Conservation (phyloP, 2,113 vertebrate species). For the Tyrannus savana region DNA sequence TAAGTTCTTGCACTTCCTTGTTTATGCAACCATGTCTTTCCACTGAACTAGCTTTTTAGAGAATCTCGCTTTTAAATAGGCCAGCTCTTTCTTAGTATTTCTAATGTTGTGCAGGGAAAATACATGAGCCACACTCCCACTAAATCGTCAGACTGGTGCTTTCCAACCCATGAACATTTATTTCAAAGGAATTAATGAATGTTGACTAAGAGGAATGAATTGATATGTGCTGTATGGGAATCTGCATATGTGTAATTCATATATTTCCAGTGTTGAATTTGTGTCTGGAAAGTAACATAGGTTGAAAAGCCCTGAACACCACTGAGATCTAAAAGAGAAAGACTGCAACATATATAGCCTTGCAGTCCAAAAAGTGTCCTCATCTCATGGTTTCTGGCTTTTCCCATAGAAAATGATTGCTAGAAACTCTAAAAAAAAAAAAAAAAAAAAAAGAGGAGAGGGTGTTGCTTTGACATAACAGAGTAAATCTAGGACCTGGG, state of each 20-base stretch:
- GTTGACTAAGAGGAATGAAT: background rate
- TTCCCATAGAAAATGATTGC: background rate
- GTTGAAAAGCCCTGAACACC: background rate
- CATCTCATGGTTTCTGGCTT: background rate
- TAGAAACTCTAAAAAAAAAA: background rate
- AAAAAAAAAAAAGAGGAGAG: background rate
- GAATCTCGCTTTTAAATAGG: background rate
- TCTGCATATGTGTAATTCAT: background rate
- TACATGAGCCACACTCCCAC: background rate
- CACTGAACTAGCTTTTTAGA: background rate
- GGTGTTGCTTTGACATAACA: background rate
- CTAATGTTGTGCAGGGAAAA: background rate
- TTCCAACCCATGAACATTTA: background rate
- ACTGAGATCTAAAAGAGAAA: background rate
- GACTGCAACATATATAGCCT: background rate
- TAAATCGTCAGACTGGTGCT: background rate
- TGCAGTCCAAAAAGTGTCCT: background rate
- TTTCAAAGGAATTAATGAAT: constrained; percentile 6
- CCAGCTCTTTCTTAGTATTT: background rate
- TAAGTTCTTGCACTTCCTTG: background rate
- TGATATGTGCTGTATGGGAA: background rate
- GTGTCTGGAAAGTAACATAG: background rate
- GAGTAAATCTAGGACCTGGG: background rate
- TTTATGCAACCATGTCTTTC: background rate
- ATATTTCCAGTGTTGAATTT: background rate